phyloP scores from a whole-genome alignment of 2,888 invertebrate species.

The Lutraria lutraria region DNA sequence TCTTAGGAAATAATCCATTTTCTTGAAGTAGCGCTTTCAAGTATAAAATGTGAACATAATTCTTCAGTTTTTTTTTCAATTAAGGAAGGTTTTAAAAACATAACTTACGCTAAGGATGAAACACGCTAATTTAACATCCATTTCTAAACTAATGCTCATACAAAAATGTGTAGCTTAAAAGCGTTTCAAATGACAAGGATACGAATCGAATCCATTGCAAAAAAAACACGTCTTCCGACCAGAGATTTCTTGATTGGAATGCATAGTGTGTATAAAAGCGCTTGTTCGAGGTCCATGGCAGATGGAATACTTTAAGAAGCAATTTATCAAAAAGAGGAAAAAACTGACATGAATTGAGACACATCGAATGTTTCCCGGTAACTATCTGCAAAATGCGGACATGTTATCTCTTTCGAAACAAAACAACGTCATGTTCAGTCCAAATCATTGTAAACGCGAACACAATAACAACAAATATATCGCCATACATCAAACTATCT shows the following conservation, averaged over 20 bases:
- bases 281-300: not conserved
- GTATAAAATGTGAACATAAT: too few relatives aligned
- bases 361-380: not conserved
- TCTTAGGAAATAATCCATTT: not conserved
- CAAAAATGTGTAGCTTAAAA: not conserved
- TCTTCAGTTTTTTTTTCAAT: too few relatives aligned
- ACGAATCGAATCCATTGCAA: not conserved
- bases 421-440: not conserved
- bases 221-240: not conserved
- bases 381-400: not conserved
- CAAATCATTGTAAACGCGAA: too few relatives aligned
- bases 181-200: not conserved
- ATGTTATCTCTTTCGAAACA: not conserved
- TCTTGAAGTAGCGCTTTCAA: not conserved
- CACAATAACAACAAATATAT: too few relatives aligned
- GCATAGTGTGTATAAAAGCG: slow-evolving; percentile 1
- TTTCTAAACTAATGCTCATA: not conserved
- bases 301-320: not conserved
- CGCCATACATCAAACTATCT: too few relatives aligned
- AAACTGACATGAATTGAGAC: not conserved
- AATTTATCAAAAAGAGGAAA: not conserved
- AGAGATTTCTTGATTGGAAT: not conserved
- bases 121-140: not conserved
- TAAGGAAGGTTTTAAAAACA: too few relatives aligned
- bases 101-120: not conserved